These are phyloP conservation scores for Erinaceus europaeus DNA, from an alignment of 2,113 vertebrate genomes.

Conservation along the genomic window DNA sequence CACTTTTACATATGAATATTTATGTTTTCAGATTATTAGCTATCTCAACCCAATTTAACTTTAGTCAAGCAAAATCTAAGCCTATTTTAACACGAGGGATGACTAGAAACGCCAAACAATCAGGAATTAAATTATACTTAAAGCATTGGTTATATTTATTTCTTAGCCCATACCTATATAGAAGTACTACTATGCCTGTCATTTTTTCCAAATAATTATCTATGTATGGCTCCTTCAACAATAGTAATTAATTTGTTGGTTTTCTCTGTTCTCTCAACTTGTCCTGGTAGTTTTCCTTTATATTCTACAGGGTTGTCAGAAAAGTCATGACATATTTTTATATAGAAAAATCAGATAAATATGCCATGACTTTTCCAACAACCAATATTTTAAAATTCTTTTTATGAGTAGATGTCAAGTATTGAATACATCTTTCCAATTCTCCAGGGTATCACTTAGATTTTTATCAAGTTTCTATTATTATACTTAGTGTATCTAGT, in stretches of 20 bases:
- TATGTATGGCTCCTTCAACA: neutral
- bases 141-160: neutral
- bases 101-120: neutral
- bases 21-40: neutral
- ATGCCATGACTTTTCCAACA: too few relatives aligned
- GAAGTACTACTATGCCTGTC: neutral
- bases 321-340: too few relatives aligned
- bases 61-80: constrained; percentile 9
- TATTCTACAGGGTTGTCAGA: too few relatives aligned
- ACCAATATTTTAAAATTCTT: neutral
- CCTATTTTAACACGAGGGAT: neutral
- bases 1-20: neutral
- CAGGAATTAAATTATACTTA: constrained; percentile 10
- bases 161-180: neutral
- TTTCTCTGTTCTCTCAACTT: neutral
- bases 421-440: too few relatives aligned
- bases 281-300: neutral
- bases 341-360: too few relatives aligned
- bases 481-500: too few relatives aligned
- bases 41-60: neutral
- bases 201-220: neutral
- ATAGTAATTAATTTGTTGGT: neutral
- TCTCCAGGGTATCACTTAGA: neutral
- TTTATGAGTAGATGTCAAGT: neutral
- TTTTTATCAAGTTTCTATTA: neutral